A percentile compares a stretch with the other conserved stretches of the same genome.
phyloP scores from a whole-genome alignment of 1,140 invertebrate species.

The Bombus sylvicola region DNA sequence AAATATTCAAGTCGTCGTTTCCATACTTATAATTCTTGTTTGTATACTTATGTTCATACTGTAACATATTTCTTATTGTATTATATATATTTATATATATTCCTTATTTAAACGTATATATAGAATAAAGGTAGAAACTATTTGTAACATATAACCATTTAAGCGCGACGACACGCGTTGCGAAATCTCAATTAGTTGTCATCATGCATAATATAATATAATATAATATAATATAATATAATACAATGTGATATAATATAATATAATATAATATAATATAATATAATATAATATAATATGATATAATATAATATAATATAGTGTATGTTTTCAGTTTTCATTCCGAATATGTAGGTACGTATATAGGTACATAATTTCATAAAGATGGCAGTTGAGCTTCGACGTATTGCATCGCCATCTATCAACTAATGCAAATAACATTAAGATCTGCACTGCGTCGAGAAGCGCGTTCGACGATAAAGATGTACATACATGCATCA shows the following conservation, averaged over 20 bases:
- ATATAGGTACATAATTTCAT: not conserved
- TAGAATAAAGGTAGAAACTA: not conserved
- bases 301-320: too few relatives aligned
- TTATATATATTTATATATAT: too few relatives aligned
- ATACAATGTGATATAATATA: fast-evolving
- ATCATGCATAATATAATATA: too few relatives aligned
- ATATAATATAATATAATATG: fast-evolving
- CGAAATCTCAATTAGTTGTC: not conserved
- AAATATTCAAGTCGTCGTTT: not conserved
- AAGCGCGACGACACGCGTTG: not conserved
- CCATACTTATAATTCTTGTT: not conserved
- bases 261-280: too few relatives aligned
- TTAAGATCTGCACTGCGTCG: not conserved
- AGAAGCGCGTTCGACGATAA: slow-evolving; percentile 10
- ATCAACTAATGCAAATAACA: not conserved
- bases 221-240: too few relatives aligned
- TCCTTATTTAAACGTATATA: not conserved
- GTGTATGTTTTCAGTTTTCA: not conserved
- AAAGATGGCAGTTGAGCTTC: slow-evolving; percentile 10
- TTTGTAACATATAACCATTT: not conserved
- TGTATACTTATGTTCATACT: not conserved
- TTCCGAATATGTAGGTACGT: not conserved
- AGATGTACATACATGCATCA: too few relatives aligned
- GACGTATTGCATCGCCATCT: slow-evolving; percentile 31
- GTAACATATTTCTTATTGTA: too few relatives aligned